A percentile compares a stretch with the other conserved stretches of the same genome.
Conservation (phyloP, 2,888 invertebrate genomes). For the Sisyra terminalis region DNA sequence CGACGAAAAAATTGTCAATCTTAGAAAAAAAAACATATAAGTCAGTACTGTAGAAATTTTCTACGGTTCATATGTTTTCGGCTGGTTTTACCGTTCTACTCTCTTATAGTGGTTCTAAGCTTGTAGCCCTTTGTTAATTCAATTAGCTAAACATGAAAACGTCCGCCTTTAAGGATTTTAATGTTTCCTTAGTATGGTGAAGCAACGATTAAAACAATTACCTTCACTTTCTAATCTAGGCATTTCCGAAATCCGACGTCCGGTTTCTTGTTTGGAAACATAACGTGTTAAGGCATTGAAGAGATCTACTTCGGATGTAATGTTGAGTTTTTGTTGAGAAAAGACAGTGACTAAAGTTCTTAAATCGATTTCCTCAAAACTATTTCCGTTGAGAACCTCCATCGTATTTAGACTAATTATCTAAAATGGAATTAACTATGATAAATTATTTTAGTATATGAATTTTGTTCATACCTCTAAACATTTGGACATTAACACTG, state of each 20-base stretch:
- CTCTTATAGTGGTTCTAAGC: no score
- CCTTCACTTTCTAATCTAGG: slow-evolving; percentile 28
- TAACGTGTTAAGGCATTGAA: slow-evolving; percentile 59
- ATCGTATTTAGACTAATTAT: slow-evolving; percentile 62
- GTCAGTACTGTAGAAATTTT: no score
- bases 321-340: slow-evolving; percentile 53
- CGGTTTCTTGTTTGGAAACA: slow-evolving; percentile 37
- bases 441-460: slow-evolving; percentile 8
- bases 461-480: slow-evolving; percentile 55
- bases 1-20: no score
- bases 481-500: slow-evolving; percentile 64
- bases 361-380: slow-evolving; percentile 62
- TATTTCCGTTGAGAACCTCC: slow-evolving; percentile 55
- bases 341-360: slow-evolving; percentile 59
- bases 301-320: slow-evolving; percentile 59
- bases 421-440: slow-evolving; percentile 24
- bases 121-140: no score
- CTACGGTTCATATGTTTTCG: no score
- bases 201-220: slow-evolving; percentile 20
- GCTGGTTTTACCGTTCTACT: no score
- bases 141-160: no score
- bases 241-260: slow-evolving; percentile 32
- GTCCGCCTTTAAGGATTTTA: neutral
- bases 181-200: no score
- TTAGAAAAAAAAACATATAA: no score